Evolutionary conservation across 2,888 invertebrate species (phyloP).

Genomic region (Patella pellucida): DNA sequence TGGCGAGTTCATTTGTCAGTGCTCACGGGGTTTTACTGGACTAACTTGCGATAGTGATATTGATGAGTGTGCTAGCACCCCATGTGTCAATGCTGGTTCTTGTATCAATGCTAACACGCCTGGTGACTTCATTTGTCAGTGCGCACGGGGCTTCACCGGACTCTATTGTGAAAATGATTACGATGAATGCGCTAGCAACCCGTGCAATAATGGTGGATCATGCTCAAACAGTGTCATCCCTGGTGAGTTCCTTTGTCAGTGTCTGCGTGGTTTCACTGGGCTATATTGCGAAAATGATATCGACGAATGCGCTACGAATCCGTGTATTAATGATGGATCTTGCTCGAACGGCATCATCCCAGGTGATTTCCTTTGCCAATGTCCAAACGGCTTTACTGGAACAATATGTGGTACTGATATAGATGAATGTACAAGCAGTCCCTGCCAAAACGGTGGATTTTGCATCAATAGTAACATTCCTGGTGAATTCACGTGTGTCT

Average conservation of each 20-base stretch:
- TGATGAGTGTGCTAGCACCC: constrained; percentile 90
- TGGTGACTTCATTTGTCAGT: constrained; percentile 94
- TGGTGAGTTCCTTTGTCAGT: constrained; percentile 74
- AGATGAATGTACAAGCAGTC: constrained; percentile 31
- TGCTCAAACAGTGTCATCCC: constrained; percentile 64
- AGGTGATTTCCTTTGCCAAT: constrained; percentile 58
- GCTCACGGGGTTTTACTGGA: constrained; percentile 75
- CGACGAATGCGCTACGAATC: constrained; percentile 89
- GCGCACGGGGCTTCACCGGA: constrained; percentile 98
- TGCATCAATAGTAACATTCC: constrained; percentile 28
- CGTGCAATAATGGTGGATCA: constrained; percentile 66
- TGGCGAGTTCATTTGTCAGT: constrained; percentile 88
- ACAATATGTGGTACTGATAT: not conserved
- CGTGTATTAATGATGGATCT: constrained; percentile 65
- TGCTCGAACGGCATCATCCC: constrained; percentile 52
- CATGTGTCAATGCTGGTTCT: constrained; percentile 79
- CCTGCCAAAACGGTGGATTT: constrained; percentile 37
- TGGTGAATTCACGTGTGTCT: constrained; percentile 35
- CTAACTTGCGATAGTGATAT: constrained; percentile 86
- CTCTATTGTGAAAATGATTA: constrained; percentile 93
- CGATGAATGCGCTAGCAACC: constrained; percentile 82
- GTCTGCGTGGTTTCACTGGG: constrained; percentile 77
- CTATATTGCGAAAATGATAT: constrained; percentile 94
- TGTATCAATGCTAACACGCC: constrained; percentile 86
- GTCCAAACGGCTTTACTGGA: constrained; percentile 53